Conservation (phyloP, 37 sponge, comb jelly and placozoan genomes). For the Cladorhizidae sp. region DNA sequence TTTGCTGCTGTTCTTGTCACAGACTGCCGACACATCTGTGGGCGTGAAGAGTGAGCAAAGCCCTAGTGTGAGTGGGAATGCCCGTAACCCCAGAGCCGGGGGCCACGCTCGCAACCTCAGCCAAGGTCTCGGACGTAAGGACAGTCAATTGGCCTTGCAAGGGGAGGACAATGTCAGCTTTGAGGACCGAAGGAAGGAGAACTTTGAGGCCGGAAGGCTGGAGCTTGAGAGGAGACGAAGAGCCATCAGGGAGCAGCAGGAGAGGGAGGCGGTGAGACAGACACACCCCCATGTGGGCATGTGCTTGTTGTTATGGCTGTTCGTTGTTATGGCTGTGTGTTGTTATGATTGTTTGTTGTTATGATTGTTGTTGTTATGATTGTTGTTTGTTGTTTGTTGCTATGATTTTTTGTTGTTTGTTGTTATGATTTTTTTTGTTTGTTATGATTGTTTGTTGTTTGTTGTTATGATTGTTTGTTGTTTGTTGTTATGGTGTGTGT, state of each 20-base stretch:
- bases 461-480: no score
- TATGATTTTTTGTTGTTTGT: no score
- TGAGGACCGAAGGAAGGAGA: conserved; percentile 76
- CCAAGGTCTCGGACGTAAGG: neutral
- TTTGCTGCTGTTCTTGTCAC: neutral
- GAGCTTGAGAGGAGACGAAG: conserved; percentile 72
- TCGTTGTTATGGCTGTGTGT: neutral
- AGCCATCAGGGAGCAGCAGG: conserved; percentile 61
- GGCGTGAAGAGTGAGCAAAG: neutral
- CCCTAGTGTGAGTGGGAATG: neutral
- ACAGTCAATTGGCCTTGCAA: neutral
- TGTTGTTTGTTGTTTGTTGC: no score
- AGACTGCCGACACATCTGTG: neutral
- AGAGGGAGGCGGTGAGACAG: conserved; percentile 54
- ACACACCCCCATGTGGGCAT: neutral
- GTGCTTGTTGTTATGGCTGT: no score
- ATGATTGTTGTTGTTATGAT: no score
- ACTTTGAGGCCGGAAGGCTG: conserved; percentile 78
- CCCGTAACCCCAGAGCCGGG: neutral
- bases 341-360: no score
- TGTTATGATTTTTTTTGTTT: no score
- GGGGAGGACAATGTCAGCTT: conserved; percentile 37
- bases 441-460: no score
- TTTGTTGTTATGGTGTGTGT: no score
- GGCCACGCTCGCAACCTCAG: conserved; percentile 5